Conservation (phyloP, 2,797 vertebrate genomes). For the Sebastolobus alascanus region DNA sequence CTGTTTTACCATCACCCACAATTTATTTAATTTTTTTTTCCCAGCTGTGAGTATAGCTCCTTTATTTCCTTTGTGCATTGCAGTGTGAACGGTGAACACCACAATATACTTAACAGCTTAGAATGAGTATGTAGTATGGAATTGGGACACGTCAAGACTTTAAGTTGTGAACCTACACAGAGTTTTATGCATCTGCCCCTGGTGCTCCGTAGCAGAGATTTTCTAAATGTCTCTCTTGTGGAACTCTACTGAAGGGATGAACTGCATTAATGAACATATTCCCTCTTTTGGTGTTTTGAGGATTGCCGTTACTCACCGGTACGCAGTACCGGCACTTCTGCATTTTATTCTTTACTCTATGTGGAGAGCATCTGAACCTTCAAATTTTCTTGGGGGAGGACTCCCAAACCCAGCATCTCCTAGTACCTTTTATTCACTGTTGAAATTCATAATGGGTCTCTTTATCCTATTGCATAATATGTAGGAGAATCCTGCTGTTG, state of each 20-base stretch:
- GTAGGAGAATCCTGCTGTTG: too few relatives aligned
- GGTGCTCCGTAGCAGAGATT: background rate
- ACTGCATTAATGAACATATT: background rate
- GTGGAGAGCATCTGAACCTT: too few relatives aligned
- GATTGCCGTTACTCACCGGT: too few relatives aligned
- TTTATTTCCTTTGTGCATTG: background rate
- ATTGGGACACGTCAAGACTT: background rate
- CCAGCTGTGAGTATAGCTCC: background rate
- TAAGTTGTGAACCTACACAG: too few relatives aligned
- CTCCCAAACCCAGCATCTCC: too few relatives aligned
- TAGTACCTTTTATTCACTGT: too few relatives aligned
- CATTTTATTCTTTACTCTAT: too few relatives aligned
- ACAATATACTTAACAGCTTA: background rate
- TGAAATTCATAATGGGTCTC: too few relatives aligned
- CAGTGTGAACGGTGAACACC: background rate
- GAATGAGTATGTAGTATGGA: background rate
- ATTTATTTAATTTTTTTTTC: rapidly evolving
- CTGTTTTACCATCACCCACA: background rate
- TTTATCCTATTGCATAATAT: too few relatives aligned
- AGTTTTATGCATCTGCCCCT: background rate
- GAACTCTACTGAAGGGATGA: background rate
- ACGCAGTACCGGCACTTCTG: too few relatives aligned
- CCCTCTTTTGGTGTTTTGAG: background rate
- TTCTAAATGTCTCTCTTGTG: too few relatives aligned
- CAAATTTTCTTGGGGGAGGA: too few relatives aligned